Base-by-base conservation (phyloP, 2,113 vertebrate species). In the Oncorhynchus gorbuscha region DNA sequence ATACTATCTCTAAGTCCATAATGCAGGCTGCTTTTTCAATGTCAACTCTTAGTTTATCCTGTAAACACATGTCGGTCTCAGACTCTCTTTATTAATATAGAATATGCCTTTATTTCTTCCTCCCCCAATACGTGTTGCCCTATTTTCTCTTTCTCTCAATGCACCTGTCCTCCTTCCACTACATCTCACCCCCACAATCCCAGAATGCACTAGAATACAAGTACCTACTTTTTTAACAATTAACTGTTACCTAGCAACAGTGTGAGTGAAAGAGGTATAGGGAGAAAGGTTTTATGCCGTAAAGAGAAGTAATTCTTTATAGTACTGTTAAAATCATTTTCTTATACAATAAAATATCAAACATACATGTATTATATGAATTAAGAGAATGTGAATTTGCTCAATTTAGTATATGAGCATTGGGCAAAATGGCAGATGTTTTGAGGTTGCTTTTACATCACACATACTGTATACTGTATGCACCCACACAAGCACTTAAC, bases 191-290 rank as follows among this genome's bases (percentile, higher is more conserved):
- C 76, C 73, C 79, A 73, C 76, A 76, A 76, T 84, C 74, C 71
- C 79, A 67, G 61, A 73, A 72, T 76, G 66, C 73, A 71, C 35
- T 73, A 62, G 64, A 73, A 69, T 45, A 45, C 74, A 74, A 73
- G 71, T 75, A 69, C 72, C 76, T 76, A 77, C 76, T 77, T 85
- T n/a, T 83, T 86, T 72, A 86, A 89, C 88, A 88, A 90, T 89
- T 87, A 92, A 85, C 85, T 76, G 89, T 92, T 90, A 83, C 91
- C 86, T 87, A 90, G 90, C 89, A 92, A 92, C 91, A 66, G 71
- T 79, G 70, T 83, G 24, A 72, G 30, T 72, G 69, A 79, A 70
- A 30, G 28, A 72, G 59, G 55, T 58, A n/a, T 55, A 11, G 3
- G 73, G 16, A 75, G 66, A 22, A 24, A 70, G 39, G 20, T n/a